Evolutionary conservation across 2,888 invertebrate genomes (phyloP), one percentile per base, ranked within the genome.

Genomic region (Drosophila anomalata): DNA sequence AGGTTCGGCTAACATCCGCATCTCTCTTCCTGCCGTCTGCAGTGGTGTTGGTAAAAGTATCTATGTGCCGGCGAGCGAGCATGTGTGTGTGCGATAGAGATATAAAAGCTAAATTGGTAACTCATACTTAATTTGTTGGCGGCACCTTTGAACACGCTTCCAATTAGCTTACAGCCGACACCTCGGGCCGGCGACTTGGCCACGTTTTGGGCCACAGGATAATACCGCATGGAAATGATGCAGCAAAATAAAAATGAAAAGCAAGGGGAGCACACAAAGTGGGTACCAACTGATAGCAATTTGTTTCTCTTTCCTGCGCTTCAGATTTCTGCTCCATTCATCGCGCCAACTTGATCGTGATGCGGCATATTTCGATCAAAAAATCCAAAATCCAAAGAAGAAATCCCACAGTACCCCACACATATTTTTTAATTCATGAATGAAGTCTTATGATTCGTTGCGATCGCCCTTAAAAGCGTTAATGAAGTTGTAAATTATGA

Each of bases 81-180:
- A 50, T 68, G 60, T 69, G 31, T 73, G 74, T 87, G 77, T 87
- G 75, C 78, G 84, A 90, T 90, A 90, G 89, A 90, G 90, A 90
- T 90, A 90, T 90, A 90, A 90, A 88, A 89, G 84, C 89, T 87
- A 90, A 90, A 90, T 89, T 90, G 90, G 90, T 89, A 90, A 90
- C 89, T 89, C 89, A 89, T 85, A 89, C 90, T 90, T 90, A 90
- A 90, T 90, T 90, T 90, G 91, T 89, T 89, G 90, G 89, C 92
- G 92, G 91, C 85, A 69, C 83, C 90, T 92, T 91, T 91, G 92
- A 92, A 91, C 88, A 85, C 85, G 80, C 91, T 89, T 92, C 91
- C 91, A 91, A 91, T 91, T 91, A 91, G 91, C 91, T 90, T 89
- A 90, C 88, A 90, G 89, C 91, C 91, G 92, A 92, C 91, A 91